Conservation (phyloP, 2,888 invertebrate species). For the Dione vanillae region DNA sequence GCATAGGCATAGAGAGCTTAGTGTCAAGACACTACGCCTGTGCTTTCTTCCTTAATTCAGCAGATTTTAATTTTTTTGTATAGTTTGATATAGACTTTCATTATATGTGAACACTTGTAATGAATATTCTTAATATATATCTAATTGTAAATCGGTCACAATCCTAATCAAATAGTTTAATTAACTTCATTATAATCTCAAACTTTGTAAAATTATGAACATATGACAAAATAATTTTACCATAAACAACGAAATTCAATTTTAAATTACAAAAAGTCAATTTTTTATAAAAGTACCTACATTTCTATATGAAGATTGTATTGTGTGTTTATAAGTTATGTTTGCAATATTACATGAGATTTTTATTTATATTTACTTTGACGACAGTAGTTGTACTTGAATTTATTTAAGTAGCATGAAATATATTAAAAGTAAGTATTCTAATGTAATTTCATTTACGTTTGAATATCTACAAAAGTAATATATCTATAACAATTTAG, state of each 20-base stretch:
- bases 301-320: neutral
- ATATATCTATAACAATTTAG: too few species aligned
- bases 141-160: too few species aligned
- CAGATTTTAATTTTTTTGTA: too few species aligned
- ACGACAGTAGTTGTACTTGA: constrained; percentile 48
- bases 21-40: too few species aligned
- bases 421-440: constrained; percentile 12
- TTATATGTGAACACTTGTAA: too few species aligned
- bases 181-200: neutral
- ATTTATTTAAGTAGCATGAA: neutral
- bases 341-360: neutral
- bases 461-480: too few species aligned
- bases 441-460: neutral
- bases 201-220: too few species aligned
- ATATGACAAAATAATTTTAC: neutral
- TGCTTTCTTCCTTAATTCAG: too few species aligned
- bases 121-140: too few species aligned
- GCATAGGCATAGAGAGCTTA: too few species aligned
- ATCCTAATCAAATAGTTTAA: neutral
- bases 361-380: constrained; percentile 22
- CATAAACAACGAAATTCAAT: constrained; percentile 2
- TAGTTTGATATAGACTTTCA: too few species aligned
- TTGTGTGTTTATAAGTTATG: neutral
- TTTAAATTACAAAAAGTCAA: neutral
- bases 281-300: constrained; percentile 1